Evolutionary conservation across 2,888 invertebrate species (phyloP).

Genomic region (Lasius fuliginosus): DNA sequence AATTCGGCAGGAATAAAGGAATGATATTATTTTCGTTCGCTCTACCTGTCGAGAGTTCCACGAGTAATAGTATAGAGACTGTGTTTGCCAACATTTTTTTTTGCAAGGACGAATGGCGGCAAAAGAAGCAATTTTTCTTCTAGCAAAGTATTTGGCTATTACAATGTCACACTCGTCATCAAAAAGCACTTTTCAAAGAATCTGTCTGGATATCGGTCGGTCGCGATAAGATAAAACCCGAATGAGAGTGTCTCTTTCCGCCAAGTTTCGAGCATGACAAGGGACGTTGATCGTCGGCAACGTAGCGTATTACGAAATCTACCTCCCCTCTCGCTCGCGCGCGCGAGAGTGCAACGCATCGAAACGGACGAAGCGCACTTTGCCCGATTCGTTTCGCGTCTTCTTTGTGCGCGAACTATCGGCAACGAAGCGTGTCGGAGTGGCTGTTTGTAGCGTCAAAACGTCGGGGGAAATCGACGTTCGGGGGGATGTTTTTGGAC

Average conservation of each 20-base stretch:
- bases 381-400: slow-evolving; percentile 49
- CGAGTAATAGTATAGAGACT: neutral
- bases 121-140: slow-evolving; percentile 2
- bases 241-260: neutral
- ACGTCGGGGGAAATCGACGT: slow-evolving; percentile 50
- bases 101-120: slow-evolving; percentile 12
- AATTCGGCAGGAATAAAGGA: neutral
- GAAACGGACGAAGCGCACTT: slow-evolving; percentile 38
- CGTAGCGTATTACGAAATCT: slow-evolving; percentile 48
- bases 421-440: slow-evolving; percentile 60
- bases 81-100: neutral
- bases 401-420: slow-evolving; percentile 28
- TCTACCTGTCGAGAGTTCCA: neutral
- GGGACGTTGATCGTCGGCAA: slow-evolving; percentile 39
- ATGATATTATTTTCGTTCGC: slow-evolving; percentile 31
- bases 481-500: slow-evolving; percentile 40
- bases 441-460: slow-evolving; percentile 60
- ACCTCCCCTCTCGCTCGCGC: neutral
- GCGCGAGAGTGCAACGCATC: slow-evolving; percentile 26
- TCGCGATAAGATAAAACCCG: slow-evolving; percentile 35
- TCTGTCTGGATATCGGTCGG: neutral
- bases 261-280: slow-evolving; percentile 4
- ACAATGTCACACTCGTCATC: slow-evolving; percentile 30
- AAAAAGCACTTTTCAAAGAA: slow-evolving; percentile 7
- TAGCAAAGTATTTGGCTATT: slow-evolving; percentile 18